phyloP scores from a whole-genome alignment of 2,888 invertebrate genomes.

The Eubasilissa splendida region DNA sequence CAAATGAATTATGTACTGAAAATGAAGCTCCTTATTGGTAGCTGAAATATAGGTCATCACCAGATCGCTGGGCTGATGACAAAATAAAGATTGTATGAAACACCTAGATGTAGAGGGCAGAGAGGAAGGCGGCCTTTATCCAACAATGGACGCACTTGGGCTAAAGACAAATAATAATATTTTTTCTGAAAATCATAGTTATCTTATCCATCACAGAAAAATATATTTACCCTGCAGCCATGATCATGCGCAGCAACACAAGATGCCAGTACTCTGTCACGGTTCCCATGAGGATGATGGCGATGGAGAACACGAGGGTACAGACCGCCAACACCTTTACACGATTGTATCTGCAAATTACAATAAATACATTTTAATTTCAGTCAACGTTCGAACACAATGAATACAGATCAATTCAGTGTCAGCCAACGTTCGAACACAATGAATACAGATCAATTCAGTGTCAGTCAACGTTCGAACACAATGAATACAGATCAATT shows the following conservation, averaged over 20 bases:
- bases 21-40: no score
- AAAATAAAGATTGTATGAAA: no score
- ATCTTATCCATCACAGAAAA: no score
- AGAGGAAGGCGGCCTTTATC: no score
- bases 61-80: no score
- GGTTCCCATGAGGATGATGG: conserved; percentile 88
- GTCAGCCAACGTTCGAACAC: no score
- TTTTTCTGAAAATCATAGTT: background rate
- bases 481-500: background rate
- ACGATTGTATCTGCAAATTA: conserved; percentile 74
- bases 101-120: no score
- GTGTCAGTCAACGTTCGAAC: background rate
- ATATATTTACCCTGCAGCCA: conserved; percentile 83
- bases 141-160: no score
- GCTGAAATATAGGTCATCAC: no score
- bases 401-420: no score
- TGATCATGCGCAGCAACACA: conserved; percentile 86
- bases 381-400: background rate
- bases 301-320: conserved; percentile 85
- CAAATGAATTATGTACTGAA: no score
- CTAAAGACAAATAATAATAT: background rate
- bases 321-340: conserved; percentile 83
- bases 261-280: conserved; percentile 93
- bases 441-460: background rate
- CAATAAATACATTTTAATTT: background rate